Conservation (phyloP, 1,140 invertebrate genomes). For the Bombus huntii region DNA sequence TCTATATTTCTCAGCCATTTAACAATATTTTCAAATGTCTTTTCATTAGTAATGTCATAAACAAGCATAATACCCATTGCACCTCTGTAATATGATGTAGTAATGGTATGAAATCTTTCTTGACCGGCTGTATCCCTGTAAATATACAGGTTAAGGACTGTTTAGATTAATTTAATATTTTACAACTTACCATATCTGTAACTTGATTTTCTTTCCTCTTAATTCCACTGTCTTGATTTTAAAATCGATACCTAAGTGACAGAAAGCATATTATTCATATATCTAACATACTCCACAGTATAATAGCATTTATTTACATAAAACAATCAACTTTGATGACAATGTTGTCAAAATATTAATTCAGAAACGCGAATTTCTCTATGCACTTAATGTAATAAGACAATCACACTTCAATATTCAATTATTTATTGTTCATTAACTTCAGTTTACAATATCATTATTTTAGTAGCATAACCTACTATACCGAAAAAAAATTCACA, state of each 20-base stretch:
- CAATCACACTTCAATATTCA: background rate
- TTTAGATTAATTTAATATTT: conserved; percentile 61
- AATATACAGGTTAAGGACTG: conserved; percentile 56
- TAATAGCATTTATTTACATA: conserved; percentile 5
- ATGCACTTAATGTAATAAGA: background rate
- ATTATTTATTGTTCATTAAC: background rate
- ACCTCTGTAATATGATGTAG: conserved; percentile 98
- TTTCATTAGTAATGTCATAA: conserved; percentile 99
- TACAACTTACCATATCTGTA: conserved; percentile 95
- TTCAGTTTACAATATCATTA: background rate
- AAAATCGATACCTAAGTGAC: conserved; percentile 95
- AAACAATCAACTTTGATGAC: conserved; percentile 3
- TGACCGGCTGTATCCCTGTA: conserved; percentile 96
- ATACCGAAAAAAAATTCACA: background rate
- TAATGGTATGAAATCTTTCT: conserved; percentile 98
- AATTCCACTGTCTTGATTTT: conserved; percentile 99
- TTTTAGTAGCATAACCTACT: conserved; percentile 35
- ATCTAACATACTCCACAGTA: background rate
- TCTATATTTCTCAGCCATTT: conserved; percentile 99
- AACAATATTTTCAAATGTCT: conserved; percentile 99
- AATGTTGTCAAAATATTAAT: background rate
- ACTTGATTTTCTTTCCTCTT: conserved; percentile 98
- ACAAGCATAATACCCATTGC: conserved; percentile 99
- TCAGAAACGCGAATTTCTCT: background rate
- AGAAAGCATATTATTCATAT: conserved; percentile 29